Conservation (phyloP, 1,140 invertebrate genomes). For the Lithobius niger region DNA sequence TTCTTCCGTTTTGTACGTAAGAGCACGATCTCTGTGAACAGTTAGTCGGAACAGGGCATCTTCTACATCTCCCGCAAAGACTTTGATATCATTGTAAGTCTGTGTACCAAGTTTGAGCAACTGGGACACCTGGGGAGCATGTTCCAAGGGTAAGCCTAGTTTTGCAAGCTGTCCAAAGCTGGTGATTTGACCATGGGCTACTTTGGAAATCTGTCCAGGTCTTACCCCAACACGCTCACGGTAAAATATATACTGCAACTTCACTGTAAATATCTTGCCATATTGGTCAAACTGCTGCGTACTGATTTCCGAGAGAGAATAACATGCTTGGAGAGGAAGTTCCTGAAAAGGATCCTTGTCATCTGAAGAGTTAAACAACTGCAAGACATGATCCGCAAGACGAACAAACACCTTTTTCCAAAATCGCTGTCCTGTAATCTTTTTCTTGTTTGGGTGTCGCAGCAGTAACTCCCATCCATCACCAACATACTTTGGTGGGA, state of each 20-base stretch:
- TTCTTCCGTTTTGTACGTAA: slow-evolving; percentile 96
- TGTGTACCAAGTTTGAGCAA: slow-evolving; percentile 90
- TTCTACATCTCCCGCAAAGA: slow-evolving; percentile 77
- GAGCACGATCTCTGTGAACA: slow-evolving; percentile 70
- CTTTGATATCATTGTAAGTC: slow-evolving; percentile 75
- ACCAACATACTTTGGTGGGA: slow-evolving; percentile 58
- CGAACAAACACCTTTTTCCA: slow-evolving; percentile 96
- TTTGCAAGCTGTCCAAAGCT: slow-evolving; percentile 88
- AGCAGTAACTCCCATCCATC: slow-evolving; percentile 97
- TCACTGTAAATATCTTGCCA: slow-evolving; percentile 97
- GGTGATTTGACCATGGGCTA: slow-evolving; percentile 63
- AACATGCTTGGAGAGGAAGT: slow-evolving; percentile 52
- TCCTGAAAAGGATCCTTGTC: slow-evolving; percentile 90
- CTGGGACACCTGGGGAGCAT: slow-evolving; percentile 88
- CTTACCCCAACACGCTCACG: slow-evolving; percentile 93
- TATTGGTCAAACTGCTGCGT: slow-evolving; percentile 96
- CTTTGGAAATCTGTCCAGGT: slow-evolving; percentile 85
- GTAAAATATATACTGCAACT: slow-evolving; percentile 96
- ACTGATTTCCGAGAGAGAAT: slow-evolving; percentile 39
- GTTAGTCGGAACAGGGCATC: slow-evolving; percentile 72
- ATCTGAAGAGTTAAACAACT: slow-evolving; percentile 64
- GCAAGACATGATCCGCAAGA: slow-evolving; percentile 65
- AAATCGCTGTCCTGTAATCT: slow-evolving; percentile 87
- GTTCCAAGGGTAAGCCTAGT: slow-evolving; percentile 89
- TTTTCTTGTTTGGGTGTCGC: slow-evolving; percentile 93